Conservation (phyloP, 2,888 invertebrate species). For the Xylota segnis region DNA sequence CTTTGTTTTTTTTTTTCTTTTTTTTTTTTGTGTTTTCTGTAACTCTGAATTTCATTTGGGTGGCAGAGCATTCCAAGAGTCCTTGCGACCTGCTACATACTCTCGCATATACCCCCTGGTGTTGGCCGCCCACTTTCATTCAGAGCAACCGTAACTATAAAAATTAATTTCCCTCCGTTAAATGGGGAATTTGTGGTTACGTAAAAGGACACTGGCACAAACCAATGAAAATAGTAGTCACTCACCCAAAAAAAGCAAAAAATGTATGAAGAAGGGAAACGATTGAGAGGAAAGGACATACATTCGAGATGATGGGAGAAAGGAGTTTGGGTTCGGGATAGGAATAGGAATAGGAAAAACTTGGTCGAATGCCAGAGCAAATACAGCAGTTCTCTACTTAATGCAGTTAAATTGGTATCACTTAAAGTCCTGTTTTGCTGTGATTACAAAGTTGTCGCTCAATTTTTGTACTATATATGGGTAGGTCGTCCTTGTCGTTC, state of each 20-base stretch:
- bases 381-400: constrained; percentile 67
- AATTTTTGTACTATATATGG: constrained; percentile 48
- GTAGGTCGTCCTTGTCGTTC: background rate
- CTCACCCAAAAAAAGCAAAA: constrained; percentile 50
- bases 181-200: constrained; percentile 74
- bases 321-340: background rate
- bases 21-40: constrained; percentile 48
- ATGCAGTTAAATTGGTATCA: constrained; percentile 74
- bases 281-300: constrained; percentile 26
- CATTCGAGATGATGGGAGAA: constrained; percentile 24
- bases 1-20: constrained; percentile 39
- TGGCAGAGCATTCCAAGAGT: constrained; percentile 23
- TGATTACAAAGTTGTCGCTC: constrained; percentile 76
- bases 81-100: constrained; percentile 56
- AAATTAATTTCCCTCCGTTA: constrained; percentile 77
- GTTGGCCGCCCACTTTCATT: constrained; percentile 4
- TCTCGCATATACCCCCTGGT: constrained; percentile 17
- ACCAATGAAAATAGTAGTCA: constrained; percentile 60
- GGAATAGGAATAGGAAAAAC: constrained; percentile 17
- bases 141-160: constrained; percentile 72
- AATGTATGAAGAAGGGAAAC: background rate
- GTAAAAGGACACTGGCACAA: constrained; percentile 73
- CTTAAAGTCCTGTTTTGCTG: constrained; percentile 76
- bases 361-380: constrained; percentile 73
- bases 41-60: constrained; percentile 58